These are phyloP conservation scores for Gonatopus flavifemur DNA, from an alignment of 1,140 invertebrate genomes.

Conservation along the genomic window DNA sequence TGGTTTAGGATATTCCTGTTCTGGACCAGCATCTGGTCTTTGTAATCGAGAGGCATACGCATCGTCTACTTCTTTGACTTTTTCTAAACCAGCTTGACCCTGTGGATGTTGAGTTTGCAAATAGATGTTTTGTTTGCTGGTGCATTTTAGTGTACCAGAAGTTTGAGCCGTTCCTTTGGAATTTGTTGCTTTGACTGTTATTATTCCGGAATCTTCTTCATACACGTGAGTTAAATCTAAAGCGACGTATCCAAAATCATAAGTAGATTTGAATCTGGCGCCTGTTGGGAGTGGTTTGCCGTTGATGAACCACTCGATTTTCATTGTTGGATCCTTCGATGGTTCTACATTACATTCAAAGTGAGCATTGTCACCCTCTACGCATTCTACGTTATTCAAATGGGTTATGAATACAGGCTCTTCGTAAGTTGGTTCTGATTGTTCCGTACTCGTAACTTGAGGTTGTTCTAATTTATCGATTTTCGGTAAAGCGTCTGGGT, in stretches of 20 bases:
- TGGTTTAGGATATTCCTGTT: constrained; percentile 81
- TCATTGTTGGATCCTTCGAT: constrained; percentile 90
- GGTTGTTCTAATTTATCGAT: constrained; percentile 86
- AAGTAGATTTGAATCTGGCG: constrained; percentile 79
- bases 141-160: constrained; percentile 82
- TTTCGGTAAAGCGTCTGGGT: constrained; percentile 86
- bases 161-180: constrained; percentile 86
- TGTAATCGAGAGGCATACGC: constrained; percentile 71
- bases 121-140: constrained; percentile 76
- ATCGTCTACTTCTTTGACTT: constrained; percentile 82
- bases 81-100: constrained; percentile 81
- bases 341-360: constrained; percentile 96
- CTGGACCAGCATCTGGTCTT: constrained; percentile 66
- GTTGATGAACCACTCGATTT: constrained; percentile 90
- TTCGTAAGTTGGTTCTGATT: constrained; percentile 77
- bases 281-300: constrained; percentile 79
- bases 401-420: constrained; percentile 87
- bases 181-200: constrained; percentile 91
- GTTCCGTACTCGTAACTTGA: constrained; percentile 62
- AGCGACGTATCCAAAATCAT: constrained; percentile 87
- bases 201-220: constrained; percentile 86
- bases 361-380: constrained; percentile 87
- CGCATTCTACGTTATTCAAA: constrained; percentile 86
- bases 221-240: constrained; percentile 81
- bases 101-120: constrained; percentile 89